A percentile compares a stretch with the other conserved stretches of the same genome.
Evolutionary conservation across 1,140 invertebrate species (phyloP).

Genomic region (Ylistrum balloti): DNA sequence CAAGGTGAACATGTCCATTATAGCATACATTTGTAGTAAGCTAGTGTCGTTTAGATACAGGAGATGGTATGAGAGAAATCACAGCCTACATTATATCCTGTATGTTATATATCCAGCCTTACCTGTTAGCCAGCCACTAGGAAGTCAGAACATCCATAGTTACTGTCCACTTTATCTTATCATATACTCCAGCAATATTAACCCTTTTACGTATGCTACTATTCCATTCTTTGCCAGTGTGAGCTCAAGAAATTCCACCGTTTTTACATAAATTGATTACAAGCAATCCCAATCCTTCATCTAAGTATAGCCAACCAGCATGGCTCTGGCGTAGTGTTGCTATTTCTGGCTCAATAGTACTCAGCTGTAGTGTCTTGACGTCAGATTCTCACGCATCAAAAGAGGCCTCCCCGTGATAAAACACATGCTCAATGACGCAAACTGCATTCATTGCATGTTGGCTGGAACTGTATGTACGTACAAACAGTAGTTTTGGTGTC

Average conservation of each 20-base stretch:
- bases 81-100: neutral
- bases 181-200: neutral
- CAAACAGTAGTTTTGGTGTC: constrained; percentile 13
- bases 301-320: neutral
- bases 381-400: constrained; percentile 20
- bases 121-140: constrained; percentile 17
- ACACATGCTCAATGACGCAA: constrained; percentile 37
- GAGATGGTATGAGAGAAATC: neutral
- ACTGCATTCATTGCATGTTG: constrained; percentile 37
- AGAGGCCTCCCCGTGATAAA: constrained; percentile 37
- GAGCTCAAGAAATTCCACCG: constrained; percentile 11
- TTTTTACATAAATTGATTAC: constrained; percentile 40
- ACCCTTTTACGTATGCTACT: neutral
- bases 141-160: constrained; percentile 18
- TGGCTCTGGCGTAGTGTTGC: neutral
- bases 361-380: constrained; percentile 25
- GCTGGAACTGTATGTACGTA: neutral
- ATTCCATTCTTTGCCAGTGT: constrained; percentile 29
- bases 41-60: neutral
- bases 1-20: neutral
- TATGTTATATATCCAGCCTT: neutral
- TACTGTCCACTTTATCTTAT: neutral
- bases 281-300: constrained; percentile 33
- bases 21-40: neutral
- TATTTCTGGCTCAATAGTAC: constrained; percentile 34